phyloP scores from a whole-genome alignment of 2,888 invertebrate species.

The Microctonus hyperodae region DNA sequence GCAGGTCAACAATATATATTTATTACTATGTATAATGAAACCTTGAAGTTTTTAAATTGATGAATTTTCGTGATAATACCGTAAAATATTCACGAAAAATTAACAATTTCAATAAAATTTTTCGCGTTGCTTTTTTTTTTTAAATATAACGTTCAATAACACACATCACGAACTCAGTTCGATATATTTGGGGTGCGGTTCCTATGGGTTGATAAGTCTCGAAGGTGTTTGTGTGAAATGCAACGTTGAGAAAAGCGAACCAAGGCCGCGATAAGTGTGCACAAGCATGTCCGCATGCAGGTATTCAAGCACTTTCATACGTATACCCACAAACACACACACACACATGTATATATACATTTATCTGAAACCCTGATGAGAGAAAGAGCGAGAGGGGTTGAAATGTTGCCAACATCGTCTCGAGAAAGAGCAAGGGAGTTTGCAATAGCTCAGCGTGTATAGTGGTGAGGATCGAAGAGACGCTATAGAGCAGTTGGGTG shows the following conservation, averaged over 20 bases:
- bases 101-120: background rate
- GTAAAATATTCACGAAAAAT: background rate
- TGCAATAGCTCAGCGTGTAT: slow-evolving; percentile 21
- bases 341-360: background rate
- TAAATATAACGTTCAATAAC: background rate
- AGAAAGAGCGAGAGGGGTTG: slow-evolving; percentile 29
- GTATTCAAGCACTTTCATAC: slow-evolving; percentile 11
- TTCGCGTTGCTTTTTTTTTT: background rate
- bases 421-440: slow-evolving; percentile 32
- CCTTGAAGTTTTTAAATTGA: background rate
- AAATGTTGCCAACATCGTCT: slow-evolving; percentile 33
- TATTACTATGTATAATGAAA: background rate
- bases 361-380: background rate
- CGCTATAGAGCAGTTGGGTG: slow-evolving; percentile 33
- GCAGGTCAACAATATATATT: background rate
- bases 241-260: slow-evolving; percentile 6
- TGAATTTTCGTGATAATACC: background rate
- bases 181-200: slow-evolving; percentile 63
- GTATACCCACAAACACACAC: background rate
- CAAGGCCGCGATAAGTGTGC: background rate
- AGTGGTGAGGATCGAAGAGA: slow-evolving; percentile 30
- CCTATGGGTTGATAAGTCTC: slow-evolving; percentile 49
- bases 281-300: background rate
- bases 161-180: slow-evolving; percentile 41
- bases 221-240: slow-evolving; percentile 55